Conservation (phyloP, 2,113 vertebrate genomes). For the Sphaerodactylus townsendi region DNA sequence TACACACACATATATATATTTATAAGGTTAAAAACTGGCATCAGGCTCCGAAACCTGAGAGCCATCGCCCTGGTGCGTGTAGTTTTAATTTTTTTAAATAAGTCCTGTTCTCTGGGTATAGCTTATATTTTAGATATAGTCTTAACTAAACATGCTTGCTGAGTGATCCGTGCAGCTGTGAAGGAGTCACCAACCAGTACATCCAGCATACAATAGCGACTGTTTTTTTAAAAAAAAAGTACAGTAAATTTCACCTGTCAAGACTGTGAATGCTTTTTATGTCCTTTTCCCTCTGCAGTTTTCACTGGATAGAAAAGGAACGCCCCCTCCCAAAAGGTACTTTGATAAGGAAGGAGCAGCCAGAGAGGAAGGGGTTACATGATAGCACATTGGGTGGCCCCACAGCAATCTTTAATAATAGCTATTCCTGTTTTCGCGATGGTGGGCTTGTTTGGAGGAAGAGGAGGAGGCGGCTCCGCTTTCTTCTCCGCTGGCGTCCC, state of each 20-base stretch:
- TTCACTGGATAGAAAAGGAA: neutral
- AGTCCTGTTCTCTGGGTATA: slow-evolving; percentile 70
- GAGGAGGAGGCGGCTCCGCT: slow-evolving; percentile 79
- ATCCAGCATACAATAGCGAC: slow-evolving; percentile 53
- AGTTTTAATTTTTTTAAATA: slow-evolving; percentile 38
- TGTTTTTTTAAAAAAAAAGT: slow-evolving; percentile 16
- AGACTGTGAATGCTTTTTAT: slow-evolving; percentile 55
- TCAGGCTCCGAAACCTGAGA: neutral
- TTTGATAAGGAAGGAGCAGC: neutral
- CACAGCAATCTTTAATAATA: slow-evolving; percentile 97
- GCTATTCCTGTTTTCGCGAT: slow-evolving; percentile 90
- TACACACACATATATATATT: neutral
- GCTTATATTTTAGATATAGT: slow-evolving; percentile 68
- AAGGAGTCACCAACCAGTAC: slow-evolving; percentile 69
- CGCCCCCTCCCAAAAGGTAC: neutral
- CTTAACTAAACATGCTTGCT: slow-evolving; percentile 76
- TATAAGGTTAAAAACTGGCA: neutral
- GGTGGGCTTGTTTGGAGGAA: slow-evolving; percentile 85
- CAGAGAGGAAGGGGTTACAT: slow-evolving; percentile 81
- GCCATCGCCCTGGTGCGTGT: neutral
- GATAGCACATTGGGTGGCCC: slow-evolving; percentile 88
- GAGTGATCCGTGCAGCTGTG: slow-evolving; percentile 81
- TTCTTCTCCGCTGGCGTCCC: slow-evolving; percentile 87
- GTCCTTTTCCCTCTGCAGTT: slow-evolving; percentile 55
- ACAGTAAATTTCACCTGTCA: slow-evolving; percentile 50